These are phyloP conservation scores for Pseudorhombus dupliciocellatus DNA, from an alignment of 2,113 vertebrate species.

Conservation along the genomic window DNA sequence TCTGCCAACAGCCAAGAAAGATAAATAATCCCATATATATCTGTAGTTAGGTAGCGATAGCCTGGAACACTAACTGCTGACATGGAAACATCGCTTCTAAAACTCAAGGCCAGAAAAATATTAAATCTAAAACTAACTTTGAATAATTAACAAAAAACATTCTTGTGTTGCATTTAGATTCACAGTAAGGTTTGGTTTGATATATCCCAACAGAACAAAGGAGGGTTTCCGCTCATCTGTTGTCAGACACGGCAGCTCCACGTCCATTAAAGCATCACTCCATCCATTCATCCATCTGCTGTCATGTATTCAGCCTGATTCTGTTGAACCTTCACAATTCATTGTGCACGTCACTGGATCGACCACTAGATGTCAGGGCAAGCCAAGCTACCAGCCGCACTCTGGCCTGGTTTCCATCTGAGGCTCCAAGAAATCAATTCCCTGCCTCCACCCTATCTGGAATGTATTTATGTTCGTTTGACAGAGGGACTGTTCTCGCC, in stretches of 20 bases:
- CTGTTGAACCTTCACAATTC: neutral
- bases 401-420: conserved; percentile 46
- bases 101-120: too few relatives aligned
- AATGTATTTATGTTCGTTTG: conserved; percentile 64
- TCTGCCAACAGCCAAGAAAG: neutral
- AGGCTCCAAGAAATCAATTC: conserved; percentile 57
- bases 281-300: neutral
- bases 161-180: too few relatives aligned
- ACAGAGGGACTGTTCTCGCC: conserved; percentile 30
- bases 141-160: too few relatives aligned
- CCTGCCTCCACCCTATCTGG: conserved; percentile 44
- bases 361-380: conserved; percentile 65
- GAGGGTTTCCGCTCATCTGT: too few relatives aligned
- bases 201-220: too few relatives aligned
- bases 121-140: too few relatives aligned
- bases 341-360: neutral
- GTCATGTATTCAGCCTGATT: neutral
- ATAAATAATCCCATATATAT: neutral
- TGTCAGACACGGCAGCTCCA: neutral
- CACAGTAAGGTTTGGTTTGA: too few relatives aligned
- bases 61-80: too few relatives aligned
- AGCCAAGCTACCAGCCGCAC: conserved; percentile 9
- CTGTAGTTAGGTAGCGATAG: neutral
- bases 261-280: neutral
- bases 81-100: too few relatives aligned